phyloP scores from a whole-genome alignment of 2,797 vertebrate genomes.

The Ptychobarbus kaznakovi region DNA sequence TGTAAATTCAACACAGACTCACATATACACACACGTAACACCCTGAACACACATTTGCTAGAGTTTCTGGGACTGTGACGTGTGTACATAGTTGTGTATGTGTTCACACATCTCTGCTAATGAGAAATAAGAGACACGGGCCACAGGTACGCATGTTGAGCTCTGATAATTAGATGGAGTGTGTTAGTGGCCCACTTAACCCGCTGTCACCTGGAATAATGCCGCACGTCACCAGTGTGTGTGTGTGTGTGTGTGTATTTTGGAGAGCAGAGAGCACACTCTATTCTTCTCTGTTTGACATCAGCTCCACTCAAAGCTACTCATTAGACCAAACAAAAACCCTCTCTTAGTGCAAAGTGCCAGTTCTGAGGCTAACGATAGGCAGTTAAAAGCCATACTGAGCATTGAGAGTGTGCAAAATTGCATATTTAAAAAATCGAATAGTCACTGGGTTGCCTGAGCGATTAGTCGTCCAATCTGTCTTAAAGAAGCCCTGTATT shows the following conservation, averaged over 20 bases:
- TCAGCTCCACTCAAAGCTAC: slow-evolving; percentile 53
- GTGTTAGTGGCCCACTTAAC: slow-evolving; percentile 63
- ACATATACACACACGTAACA: slow-evolving; percentile 49
- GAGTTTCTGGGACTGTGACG: neutral
- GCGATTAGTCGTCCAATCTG: neutral
- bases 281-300: slow-evolving; percentile 50
- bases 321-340: slow-evolving; percentile 58
- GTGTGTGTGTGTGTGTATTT: slow-evolving; percentile 23
- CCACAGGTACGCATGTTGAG: slow-evolving; percentile 56
- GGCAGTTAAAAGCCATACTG: slow-evolving; percentile 14
- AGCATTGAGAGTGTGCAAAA: slow-evolving; percentile 1
- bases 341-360: slow-evolving; percentile 45
- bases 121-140: slow-evolving; percentile 48
- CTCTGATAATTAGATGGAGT: slow-evolving; percentile 61
- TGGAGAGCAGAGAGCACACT: slow-evolving; percentile 38
- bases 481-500: slow-evolving; percentile 12
- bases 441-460: neutral
- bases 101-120: slow-evolving; percentile 38
- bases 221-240: slow-evolving; percentile 19
- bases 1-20: slow-evolving; percentile 92
- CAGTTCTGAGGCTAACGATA: slow-evolving; percentile 2
- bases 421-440: slow-evolving; percentile 1
- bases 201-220: slow-evolving; percentile 60
- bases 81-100: slow-evolving; percentile 6
- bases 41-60: slow-evolving; percentile 49